Conservation (phyloP, 2,113 vertebrate genomes). For the Mellivora capensis region DNA sequence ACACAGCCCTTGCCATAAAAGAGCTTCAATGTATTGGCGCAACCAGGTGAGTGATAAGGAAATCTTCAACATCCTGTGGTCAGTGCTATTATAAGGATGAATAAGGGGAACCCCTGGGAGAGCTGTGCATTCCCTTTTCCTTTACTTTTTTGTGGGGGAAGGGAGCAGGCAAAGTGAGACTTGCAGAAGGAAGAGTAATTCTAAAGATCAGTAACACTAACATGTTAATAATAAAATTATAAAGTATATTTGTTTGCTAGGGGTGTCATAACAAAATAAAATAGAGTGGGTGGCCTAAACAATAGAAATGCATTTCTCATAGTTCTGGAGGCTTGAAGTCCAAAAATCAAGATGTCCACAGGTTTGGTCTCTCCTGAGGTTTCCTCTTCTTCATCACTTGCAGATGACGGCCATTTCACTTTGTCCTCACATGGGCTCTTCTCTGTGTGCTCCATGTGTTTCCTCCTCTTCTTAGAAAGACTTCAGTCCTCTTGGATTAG, state of each 20-base stretch:
- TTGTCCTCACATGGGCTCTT: not conserved
- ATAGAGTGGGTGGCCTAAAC: not conserved
- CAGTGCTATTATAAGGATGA: not conserved
- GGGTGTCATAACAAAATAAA: not conserved
- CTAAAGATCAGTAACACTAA: not conserved
- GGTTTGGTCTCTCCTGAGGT: not conserved
- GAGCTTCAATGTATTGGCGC: not conserved
- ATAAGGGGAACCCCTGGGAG: fast-evolving
- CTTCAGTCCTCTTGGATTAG: not conserved
- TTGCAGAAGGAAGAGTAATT: not conserved
- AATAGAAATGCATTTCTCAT: not conserved
- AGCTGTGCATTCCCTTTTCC: not conserved
- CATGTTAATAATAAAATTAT: not conserved
- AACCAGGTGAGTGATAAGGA: not conserved
- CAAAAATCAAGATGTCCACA: not conserved
- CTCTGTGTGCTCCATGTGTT: not conserved
- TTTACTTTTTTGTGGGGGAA: not conserved
- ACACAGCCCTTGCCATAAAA: not conserved
- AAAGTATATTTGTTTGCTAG: not conserved
- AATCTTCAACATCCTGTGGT: not conserved
- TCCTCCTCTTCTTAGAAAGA: not conserved
- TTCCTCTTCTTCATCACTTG: not conserved
- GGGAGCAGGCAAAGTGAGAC: not conserved
- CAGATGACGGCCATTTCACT: not conserved
- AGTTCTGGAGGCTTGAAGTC: not conserved